phyloP scores from a whole-genome alignment of 2,888 invertebrate species.

The Leucophora obtusa region DNA sequence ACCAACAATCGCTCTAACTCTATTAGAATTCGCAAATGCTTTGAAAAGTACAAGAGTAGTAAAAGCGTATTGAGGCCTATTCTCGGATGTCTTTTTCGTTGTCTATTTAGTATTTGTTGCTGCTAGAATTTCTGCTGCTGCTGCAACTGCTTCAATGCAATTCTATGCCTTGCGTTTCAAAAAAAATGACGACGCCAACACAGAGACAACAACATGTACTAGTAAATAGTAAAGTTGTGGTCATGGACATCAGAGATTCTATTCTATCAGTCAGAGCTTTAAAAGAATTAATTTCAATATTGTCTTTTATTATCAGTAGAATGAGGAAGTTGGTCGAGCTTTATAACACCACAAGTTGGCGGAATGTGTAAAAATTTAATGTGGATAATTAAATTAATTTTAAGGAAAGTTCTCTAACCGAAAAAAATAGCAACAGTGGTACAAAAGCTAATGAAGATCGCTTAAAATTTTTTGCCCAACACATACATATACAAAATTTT shows the following conservation, averaged over 20 bases:
- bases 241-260: slow-evolving; percentile 59
- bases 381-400: too few species aligned
- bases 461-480: too few species aligned
- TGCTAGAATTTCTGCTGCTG: slow-evolving; percentile 51
- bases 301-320: too few species aligned
- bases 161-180: slow-evolving; percentile 32
- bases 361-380: too few species aligned
- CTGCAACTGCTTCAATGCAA: slow-evolving; percentile 63
- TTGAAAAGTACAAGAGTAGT: slow-evolving; percentile 57
- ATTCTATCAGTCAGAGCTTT: slow-evolving; percentile 4
- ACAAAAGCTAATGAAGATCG: too few species aligned
- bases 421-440: too few species aligned
- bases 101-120: slow-evolving; percentile 50
- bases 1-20: slow-evolving; percentile 58
- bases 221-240: slow-evolving; percentile 53
- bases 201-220: slow-evolving; percentile 56
- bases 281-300: background rate
- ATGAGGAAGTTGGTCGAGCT: too few species aligned
- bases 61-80: slow-evolving; percentile 62
- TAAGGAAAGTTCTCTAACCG: too few species aligned
- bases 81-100: slow-evolving; percentile 63
- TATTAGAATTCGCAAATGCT: slow-evolving; percentile 57
- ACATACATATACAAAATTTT: too few species aligned
- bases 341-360: too few species aligned
- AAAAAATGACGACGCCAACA: slow-evolving; percentile 57